A percentile compares a stretch with the other conserved stretches of the same genome.
Evolutionary conservation across 1,140 invertebrate species (phyloP).

Genomic region (Drosophila tristis): DNA sequence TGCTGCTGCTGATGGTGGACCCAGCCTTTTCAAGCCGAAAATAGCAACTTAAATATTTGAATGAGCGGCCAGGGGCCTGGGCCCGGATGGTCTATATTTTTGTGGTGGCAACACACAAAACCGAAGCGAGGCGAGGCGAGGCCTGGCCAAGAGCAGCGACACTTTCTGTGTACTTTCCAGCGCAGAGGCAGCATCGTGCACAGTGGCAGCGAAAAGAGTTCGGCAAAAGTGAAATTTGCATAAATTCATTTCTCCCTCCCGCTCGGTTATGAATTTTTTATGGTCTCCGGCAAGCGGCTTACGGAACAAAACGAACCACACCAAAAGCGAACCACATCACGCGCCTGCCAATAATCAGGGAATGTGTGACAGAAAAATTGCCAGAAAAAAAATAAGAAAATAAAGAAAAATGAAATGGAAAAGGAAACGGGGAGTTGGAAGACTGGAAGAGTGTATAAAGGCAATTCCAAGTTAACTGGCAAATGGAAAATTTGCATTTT

Average conservation of each 20-base stretch:
- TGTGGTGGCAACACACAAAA: constrained; percentile 5
- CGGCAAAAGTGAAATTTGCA: constrained; percentile 73
- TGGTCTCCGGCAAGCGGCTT: constrained; percentile 49
- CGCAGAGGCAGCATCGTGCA: neutral
- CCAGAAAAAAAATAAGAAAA: constrained; percentile 4
- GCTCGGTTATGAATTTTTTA: constrained; percentile 76
- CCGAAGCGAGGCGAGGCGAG: neutral
- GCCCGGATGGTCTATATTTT: neutral
- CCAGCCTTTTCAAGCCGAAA: constrained; percentile 66
- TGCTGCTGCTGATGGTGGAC: constrained; percentile 48
- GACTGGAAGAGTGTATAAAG: constrained; percentile 15
- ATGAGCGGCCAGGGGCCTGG: constrained; percentile 11
- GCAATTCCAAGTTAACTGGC: constrained; percentile 59
- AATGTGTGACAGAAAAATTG: constrained; percentile 47
- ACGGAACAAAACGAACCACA: neutral
- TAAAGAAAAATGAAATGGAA: constrained; percentile 16
- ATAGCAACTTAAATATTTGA: constrained; percentile 76
- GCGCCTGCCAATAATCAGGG: constrained; percentile 65
- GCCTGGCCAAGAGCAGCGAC: neutral
- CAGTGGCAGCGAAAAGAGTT: constrained; percentile 70
- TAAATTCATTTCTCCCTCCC: constrained; percentile 63
- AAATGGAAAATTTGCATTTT: constrained; percentile 80
- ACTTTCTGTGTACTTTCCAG: constrained; percentile 20
- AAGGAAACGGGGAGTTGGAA: constrained; percentile 6
- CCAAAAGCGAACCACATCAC: constrained; percentile 33